These are phyloP conservation scores for Tetragonula carbonaria DNA, from an alignment of 2,888 invertebrate species.

Conservation along the genomic window DNA sequence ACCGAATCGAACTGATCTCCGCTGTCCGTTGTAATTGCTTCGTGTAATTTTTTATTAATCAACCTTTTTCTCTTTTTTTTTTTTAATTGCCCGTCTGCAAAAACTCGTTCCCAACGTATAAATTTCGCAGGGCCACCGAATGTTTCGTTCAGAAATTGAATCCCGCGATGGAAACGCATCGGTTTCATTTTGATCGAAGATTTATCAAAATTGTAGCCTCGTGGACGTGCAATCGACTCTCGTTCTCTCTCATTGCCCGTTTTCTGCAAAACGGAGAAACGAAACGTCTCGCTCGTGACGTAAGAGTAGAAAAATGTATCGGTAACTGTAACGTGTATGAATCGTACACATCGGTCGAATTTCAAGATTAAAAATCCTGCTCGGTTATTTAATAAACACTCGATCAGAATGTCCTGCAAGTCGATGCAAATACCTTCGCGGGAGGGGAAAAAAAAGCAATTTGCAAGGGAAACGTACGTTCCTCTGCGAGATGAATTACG, in stretches of 20 bases:
- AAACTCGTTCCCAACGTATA: neutral
- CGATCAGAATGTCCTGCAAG: too few relatives aligned
- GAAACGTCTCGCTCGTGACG: neutral
- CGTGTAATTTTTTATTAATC: neutral
- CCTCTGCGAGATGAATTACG: neutral
- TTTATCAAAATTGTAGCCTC: neutral
- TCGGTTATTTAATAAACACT: too few relatives aligned
- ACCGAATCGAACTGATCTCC: neutral
- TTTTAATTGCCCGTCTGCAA: neutral
- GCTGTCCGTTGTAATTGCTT: neutral
- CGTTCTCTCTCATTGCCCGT: neutral
- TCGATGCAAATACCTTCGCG: too few relatives aligned
- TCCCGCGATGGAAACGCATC: neutral
- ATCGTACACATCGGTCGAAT: too few relatives aligned
- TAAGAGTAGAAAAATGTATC: neutral
- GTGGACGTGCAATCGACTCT: neutral
- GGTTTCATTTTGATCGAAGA: neutral
- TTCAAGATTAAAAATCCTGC: too few relatives aligned
- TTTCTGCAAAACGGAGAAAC: neutral
- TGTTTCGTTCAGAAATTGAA: slow-evolving; percentile 7
- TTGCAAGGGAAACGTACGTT: neutral
- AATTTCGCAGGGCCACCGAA: neutral
- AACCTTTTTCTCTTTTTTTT: neutral
- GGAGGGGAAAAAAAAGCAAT: neutral
- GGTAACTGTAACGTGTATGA: neutral